Evolutionary conservation across 2,888 invertebrate species (phyloP), one percentile per base, ranked within the genome.

Genomic region (Acanthacorydalis orientalis): DNA sequence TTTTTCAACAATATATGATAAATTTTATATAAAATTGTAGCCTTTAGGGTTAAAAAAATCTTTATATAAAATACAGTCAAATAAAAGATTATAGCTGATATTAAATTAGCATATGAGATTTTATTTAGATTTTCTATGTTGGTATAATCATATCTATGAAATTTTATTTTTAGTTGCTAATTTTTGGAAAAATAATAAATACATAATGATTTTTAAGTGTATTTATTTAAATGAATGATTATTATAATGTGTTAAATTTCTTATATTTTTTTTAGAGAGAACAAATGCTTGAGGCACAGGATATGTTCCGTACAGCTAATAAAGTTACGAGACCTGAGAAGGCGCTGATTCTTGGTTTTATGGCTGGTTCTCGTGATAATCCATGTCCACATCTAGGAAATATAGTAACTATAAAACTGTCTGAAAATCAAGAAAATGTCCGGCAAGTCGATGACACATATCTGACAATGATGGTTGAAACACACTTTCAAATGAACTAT

Each of bases 401-500:
- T 67, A 88, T 96, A 56, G 86, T 96, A 7, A 95, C 93, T 48
- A 95, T 97, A 55, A 92, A 93, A 67, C 70, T 97, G 48, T 90
- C 89, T 40, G 96, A 97, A 65, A 84, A 85, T 61, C 82, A 77
- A 57, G 95, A 96, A 64, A 84, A 84, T 56, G 84, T 93, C 0
- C 73, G 80, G 10, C 90, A 91, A 60, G 73, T 83, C 0, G 91
- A 93, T 64, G 88, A 89, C 53, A 80, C 83, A 1, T 80, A 81
- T 57, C 68, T 77, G 16, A 78, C 80, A 0, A 84, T 88, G 66
- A 68, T 87, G 46, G 87, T 87, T 0, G 96, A 96, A 65, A 93
- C 90, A 53, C 92, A 91, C 67, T 96, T 97, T 78, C 92, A 96
- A 65, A 90, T 97, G 89, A 96, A 97, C 69, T 96, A 96, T 68